Evolutionary conservation across 2,797 vertebrate species (phyloP).

Genomic region (Sebastiscus albofasciatus): DNA sequence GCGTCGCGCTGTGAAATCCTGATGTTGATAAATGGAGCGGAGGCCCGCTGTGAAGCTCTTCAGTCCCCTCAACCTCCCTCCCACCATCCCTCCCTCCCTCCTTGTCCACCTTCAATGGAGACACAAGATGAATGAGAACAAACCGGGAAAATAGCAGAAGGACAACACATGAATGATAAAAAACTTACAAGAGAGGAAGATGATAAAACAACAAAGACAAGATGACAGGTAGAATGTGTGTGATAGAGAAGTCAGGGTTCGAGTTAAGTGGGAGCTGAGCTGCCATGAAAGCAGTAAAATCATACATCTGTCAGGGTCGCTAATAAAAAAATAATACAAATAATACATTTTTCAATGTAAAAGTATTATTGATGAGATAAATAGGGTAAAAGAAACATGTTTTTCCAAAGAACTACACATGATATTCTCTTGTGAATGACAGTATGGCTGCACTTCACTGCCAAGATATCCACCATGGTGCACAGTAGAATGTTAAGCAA

Average conservation of each 20-base stretch:
- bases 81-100: background rate
- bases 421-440: background rate
- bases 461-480: background rate
- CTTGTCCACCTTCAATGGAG: conserved; percentile 51
- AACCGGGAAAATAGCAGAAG: conserved; percentile 28
- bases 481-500: background rate
- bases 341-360: background rate
- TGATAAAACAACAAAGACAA: conserved; percentile 27
- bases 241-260: background rate
- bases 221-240: conserved; percentile 12
- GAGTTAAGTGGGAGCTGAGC: background rate
- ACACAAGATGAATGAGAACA: conserved; percentile 60
- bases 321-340: background rate
- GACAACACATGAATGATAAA: conserved; percentile 42
- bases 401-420: background rate
- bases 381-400: background rate
- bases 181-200: conserved; percentile 7
- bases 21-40: conserved; percentile 71
- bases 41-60: conserved; percentile 66
- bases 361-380: background rate
- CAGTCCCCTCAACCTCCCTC: conserved; percentile 23
- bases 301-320: background rate
- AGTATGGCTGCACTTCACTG: background rate
- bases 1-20: conserved; percentile 51
- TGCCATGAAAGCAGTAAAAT: background rate